Conservation (phyloP, 2,797 vertebrate species). For the Acrossocheilus wenchowensis region DNA sequence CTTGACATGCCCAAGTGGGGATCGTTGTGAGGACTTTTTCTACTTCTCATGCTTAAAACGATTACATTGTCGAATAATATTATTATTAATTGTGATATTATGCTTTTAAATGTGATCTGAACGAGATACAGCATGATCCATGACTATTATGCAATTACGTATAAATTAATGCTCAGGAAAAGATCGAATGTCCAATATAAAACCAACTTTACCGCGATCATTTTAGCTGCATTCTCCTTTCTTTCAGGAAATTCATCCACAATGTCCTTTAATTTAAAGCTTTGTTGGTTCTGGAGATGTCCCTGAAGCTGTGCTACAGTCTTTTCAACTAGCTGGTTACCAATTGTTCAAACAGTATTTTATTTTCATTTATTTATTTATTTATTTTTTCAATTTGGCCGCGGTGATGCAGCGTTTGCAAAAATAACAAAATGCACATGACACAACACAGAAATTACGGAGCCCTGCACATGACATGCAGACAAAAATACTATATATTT, state of each 20-base stretch:
- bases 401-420: too few species aligned
- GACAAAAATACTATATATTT: background rate
- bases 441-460: background rate
- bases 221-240: background rate
- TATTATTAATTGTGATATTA: too few species aligned
- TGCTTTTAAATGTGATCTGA: too few species aligned
- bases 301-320: background rate
- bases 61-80: too few species aligned
- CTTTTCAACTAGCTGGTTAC: background rate
- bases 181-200: too few species aligned
- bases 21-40: too few species aligned
- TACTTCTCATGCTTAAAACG: too few species aligned
- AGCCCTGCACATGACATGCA: background rate
- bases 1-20: too few species aligned
- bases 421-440: background rate
- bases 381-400: background rate
- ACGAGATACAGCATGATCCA: too few species aligned
- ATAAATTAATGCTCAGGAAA: too few species aligned
- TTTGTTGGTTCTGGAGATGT: background rate
- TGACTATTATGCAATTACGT: too few species aligned
- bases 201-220: background rate
- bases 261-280: background rate
- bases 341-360: background rate
- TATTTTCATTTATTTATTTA: background rate
- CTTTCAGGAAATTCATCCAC: background rate